Evolutionary conservation across 2,797 vertebrate genomes (phyloP).

Genomic region (Premnoplex brunnescens): DNA sequence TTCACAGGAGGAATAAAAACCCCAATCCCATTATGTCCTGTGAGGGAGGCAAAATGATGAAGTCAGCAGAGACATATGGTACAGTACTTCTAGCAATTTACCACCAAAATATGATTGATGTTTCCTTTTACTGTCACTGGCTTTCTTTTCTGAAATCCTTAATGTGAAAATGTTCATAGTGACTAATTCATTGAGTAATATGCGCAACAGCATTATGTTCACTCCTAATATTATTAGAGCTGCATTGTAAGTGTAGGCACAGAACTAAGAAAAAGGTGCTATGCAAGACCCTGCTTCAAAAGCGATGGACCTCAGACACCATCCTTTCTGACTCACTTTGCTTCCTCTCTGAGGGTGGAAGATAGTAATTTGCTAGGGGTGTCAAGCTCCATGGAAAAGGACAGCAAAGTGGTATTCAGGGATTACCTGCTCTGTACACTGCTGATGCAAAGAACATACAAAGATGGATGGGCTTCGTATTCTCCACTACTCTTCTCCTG

Average conservation of each 20-base stretch:
- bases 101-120: conserved; percentile 11
- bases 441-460: background rate
- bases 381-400: background rate
- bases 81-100: background rate
- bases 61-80: conserved; percentile 27
- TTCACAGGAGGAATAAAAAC: background rate
- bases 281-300: background rate
- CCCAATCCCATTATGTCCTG: background rate
- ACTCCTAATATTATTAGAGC: conserved; percentile 28
- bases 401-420: background rate
- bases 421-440: background rate
- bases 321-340: conserved; percentile 27
- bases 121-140: conserved; percentile 27
- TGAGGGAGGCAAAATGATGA: background rate
- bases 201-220: background rate
- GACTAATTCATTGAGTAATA: conserved; percentile 49
- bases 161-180: background rate
- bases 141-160: conserved; percentile 39
- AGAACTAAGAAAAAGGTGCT: background rate
- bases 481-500: background rate
- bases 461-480: background rate
- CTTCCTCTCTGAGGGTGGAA: conserved; percentile 3
- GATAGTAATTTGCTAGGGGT: background rate
- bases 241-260: conserved; percentile 21
- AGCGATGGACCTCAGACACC: background rate